These are phyloP conservation scores for Patella depressa DNA, from an alignment of 2,888 invertebrate genomes.

Conservation along the genomic window DNA sequence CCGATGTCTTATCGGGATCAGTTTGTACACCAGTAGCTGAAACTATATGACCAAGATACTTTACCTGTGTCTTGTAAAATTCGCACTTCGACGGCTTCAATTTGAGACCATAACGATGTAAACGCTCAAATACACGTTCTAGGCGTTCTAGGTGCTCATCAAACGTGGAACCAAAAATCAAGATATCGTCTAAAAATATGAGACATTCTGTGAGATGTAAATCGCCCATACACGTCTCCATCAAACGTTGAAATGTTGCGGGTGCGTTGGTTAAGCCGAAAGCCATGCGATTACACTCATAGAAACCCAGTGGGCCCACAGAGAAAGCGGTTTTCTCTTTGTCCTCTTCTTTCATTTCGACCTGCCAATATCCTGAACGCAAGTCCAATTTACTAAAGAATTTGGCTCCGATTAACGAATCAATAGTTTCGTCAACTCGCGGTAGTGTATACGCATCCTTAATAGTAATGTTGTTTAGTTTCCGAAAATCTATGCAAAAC, in stretches of 20 bases:
- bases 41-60: slow-evolving; percentile 35
- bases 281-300: slow-evolving; percentile 33
- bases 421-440: no score
- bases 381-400: no score
- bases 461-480: no score
- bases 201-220: slow-evolving; percentile 33
- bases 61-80: slow-evolving; percentile 28
- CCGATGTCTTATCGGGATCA: no score
- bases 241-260: slow-evolving; percentile 34
- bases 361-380: no score
- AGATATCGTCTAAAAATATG: slow-evolving; percentile 41
- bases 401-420: no score
- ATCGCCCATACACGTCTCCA: slow-evolving; percentile 33
- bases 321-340: no score
- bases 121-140: slow-evolving; percentile 27
- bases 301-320: slow-evolving; percentile 28
- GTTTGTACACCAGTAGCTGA: no score
- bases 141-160: slow-evolving; percentile 26
- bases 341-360: no score
- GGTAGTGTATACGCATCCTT: no score
- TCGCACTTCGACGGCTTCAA: slow-evolving; percentile 29
- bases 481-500: no score
- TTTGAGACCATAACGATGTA: slow-evolving; percentile 27
- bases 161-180: slow-evolving; percentile 31
- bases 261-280: slow-evolving; percentile 36